Evolutionary conservation across 2,113 vertebrate genomes (phyloP).

Genomic region (Alces alces): DNA sequence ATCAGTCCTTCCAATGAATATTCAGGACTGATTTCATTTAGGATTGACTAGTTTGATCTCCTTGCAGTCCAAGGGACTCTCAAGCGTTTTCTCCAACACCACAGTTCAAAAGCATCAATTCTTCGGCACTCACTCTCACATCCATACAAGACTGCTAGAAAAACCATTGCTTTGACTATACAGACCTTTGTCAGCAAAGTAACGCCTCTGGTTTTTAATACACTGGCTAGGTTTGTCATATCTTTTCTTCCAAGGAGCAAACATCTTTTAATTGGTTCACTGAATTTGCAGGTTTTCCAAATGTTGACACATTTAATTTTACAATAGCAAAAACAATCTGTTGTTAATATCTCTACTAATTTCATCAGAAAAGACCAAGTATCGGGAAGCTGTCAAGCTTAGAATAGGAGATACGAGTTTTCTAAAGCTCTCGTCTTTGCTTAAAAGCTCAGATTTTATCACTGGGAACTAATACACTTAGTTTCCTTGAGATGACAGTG

Average conservation of each 20-base stretch:
- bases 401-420: not conserved
- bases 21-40: not conserved
- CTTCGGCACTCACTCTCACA: not conserved
- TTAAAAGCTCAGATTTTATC: not conserved
- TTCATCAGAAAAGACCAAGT: not conserved
- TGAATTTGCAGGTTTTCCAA: not conserved
- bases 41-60: not conserved
- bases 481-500: not conserved
- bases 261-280: not conserved
- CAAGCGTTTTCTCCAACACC: not conserved
- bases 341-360: not conserved
- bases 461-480: not conserved
- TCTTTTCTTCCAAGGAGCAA: not conserved
- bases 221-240: not conserved
- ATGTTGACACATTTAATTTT: not conserved
- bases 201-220: not conserved
- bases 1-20: not conserved
- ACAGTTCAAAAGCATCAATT: not conserved
- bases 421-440: not conserved
- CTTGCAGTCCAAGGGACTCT: not conserved
- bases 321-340: not conserved
- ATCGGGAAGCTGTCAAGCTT: not conserved
- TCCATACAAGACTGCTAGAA: not conserved
- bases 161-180: not conserved
- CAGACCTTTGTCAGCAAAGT: not conserved